A percentile compares a stretch with the other conserved stretches of the same genome.
Conservation (phyloP, 1,140 invertebrate genomes). For the Matsumurasca onukii region DNA sequence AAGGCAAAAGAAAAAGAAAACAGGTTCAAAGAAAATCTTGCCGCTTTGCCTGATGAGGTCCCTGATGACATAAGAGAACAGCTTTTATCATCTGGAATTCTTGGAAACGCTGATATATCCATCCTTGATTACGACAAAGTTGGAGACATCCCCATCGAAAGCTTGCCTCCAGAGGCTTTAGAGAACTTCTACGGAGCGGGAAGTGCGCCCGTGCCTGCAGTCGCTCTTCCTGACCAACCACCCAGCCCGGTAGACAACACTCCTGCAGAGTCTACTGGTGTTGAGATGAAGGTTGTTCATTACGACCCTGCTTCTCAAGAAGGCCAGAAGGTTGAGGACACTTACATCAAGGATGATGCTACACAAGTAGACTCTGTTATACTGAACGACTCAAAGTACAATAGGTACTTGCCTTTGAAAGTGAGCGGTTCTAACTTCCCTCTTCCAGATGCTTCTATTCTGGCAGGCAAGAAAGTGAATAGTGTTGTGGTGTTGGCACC, state of each 20-base stretch:
- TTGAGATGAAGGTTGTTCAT: conserved; percentile 82
- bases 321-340: conserved; percentile 67
- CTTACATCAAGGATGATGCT: conserved; percentile 70
- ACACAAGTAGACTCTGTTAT: conserved; percentile 71
- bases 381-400: conserved; percentile 71
- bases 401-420: conserved; percentile 78
- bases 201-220: conserved; percentile 41
- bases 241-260: neutral
- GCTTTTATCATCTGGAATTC: conserved; percentile 77
- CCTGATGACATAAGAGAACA: conserved; percentile 82
- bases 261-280: conserved; percentile 40
- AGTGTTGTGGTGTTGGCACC: conserved; percentile 81
- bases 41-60: conserved; percentile 78
- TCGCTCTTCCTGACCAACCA: conserved; percentile 37
- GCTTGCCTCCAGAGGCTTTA: conserved; percentile 79
- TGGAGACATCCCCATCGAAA: conserved; percentile 80
- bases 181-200: conserved; percentile 80
- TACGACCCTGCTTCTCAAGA: conserved; percentile 72
- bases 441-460: conserved; percentile 69
- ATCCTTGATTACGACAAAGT: conserved; percentile 84
- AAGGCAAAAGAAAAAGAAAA: conserved; percentile 48
- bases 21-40: conserved; percentile 55
- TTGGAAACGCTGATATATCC: conserved; percentile 83
- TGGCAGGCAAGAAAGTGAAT: conserved; percentile 70
- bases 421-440: conserved; percentile 81